A percentile compares a stretch with the other conserved stretches of the same genome.
Conservation (phyloP, 2,888 invertebrate species). For the Troilus luridus region DNA sequence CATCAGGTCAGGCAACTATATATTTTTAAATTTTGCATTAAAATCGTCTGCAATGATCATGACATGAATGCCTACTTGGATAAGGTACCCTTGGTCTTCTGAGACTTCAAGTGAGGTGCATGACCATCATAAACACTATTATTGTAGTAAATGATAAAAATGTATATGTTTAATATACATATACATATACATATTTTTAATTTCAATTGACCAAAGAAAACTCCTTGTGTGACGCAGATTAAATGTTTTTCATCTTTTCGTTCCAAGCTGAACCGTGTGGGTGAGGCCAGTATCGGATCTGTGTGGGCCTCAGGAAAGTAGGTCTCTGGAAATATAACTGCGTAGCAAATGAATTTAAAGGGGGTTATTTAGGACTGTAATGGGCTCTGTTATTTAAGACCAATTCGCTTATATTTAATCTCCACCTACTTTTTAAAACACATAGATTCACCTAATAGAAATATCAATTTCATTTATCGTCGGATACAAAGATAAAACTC, state of each 20-base stretch:
- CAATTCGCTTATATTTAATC: background rate
- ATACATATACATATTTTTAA: background rate
- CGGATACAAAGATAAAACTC: no score
- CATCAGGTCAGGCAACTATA: no score
- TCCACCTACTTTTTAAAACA: background rate
- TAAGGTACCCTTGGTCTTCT: no score
- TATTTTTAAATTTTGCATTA: no score
- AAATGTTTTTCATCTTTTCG: background rate
- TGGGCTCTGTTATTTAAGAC: background rate
- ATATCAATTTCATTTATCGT: no score
- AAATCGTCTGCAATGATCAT: no score
- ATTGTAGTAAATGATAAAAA: no score
- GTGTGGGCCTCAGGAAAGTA: conserved; percentile 45
- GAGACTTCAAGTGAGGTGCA: no score
- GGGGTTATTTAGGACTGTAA: background rate
- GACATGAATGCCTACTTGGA: no score
- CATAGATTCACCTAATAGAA: no score
- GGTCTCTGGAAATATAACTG: conserved; percentile 11
- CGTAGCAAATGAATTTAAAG: background rate
- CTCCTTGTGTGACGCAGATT: background rate
- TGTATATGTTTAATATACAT: no score
- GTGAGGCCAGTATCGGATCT: conserved; percentile 9
- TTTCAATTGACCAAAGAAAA: background rate
- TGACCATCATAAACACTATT: no score
- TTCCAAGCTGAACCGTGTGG: background rate